Evolutionary conservation across 2,888 invertebrate species (phyloP).

Genomic region (Drosophila lutescens): DNA sequence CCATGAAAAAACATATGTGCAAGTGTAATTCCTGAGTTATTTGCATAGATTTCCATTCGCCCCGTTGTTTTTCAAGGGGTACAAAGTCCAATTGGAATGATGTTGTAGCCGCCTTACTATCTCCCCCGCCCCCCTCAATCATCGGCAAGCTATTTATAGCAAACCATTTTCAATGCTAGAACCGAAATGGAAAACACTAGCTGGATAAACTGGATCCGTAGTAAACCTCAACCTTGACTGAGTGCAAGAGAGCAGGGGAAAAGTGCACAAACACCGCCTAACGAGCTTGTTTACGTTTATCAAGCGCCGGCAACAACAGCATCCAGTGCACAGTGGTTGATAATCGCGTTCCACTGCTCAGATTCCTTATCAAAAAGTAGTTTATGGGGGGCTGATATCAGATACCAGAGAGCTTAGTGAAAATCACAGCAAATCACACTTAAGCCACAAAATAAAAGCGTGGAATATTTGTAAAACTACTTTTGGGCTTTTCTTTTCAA

Average conservation of each 20-base stretch:
- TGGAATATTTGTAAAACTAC: conserved; percentile 8
- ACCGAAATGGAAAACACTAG: conserved; percentile 6
- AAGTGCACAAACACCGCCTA: conserved; percentile 53
- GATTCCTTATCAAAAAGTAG: conserved; percentile 23
- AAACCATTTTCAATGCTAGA: conserved; percentile 33
- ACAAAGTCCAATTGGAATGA: conserved; percentile 38
- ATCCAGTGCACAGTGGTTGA: conserved; percentile 17
- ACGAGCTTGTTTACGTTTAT: conserved; percentile 77
- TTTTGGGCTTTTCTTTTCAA: conserved; percentile 5
- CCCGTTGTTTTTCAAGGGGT: conserved; percentile 19
- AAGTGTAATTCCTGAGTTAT: conserved; percentile 1
- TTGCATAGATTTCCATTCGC: conserved; percentile 16
- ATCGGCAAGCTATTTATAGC: conserved; percentile 28
- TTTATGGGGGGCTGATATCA: conserved; percentile 1
- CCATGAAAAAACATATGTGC: conserved; percentile 1
- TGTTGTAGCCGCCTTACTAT: conserved; percentile 26
- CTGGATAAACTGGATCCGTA: conserved; percentile 44
- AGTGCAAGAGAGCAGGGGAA: conserved; percentile 51
- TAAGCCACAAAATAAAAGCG: not conserved
- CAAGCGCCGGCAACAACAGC: conserved; percentile 56
- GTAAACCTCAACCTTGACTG: conserved; percentile 61
- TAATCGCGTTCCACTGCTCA: not conserved
- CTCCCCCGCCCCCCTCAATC: not conserved
- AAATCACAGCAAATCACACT: not conserved
- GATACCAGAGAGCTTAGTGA: too few relatives aligned